These are phyloP conservation scores for Gari tellinella DNA, from an alignment of 2,888 invertebrate species.

Conservation along the genomic window DNA sequence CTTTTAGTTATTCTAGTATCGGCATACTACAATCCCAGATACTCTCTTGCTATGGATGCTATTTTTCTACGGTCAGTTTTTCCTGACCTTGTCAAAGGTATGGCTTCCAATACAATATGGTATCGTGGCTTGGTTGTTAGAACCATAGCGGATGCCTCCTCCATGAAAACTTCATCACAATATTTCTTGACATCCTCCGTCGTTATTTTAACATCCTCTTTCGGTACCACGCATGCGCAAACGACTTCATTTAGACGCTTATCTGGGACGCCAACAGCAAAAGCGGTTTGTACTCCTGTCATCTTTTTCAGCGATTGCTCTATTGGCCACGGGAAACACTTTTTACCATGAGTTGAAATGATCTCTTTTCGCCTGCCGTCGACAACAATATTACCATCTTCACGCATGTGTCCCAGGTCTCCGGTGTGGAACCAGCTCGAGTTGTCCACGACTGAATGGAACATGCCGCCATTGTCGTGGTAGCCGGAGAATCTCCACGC, in stretches of 20 bases:
- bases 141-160: constrained; percentile 26
- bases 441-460: constrained; percentile 19
- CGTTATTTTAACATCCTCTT: constrained; percentile 10
- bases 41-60: constrained; percentile 20
- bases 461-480: constrained; percentile 9
- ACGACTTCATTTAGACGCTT: constrained; percentile 36
- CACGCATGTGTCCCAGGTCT: constrained; percentile 39
- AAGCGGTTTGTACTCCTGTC: constrained; percentile 25
- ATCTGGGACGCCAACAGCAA: constrained; percentile 57
- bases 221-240: constrained; percentile 51
- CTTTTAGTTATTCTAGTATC: no score
- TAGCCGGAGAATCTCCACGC: constrained; percentile 42
- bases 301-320: constrained; percentile 34
- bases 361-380: constrained; percentile 44
- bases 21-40: constrained; percentile 17
- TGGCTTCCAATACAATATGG: constrained; percentile 26
- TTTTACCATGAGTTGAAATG: constrained; percentile 33
- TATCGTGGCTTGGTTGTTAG: constrained; percentile 38
- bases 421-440: constrained; percentile 48
- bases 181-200: constrained; percentile 30
- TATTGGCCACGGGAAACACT: constrained; percentile 46
- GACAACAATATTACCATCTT: constrained; percentile 44
- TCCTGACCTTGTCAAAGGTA: constrained; percentile 37
- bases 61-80: constrained; percentile 44
- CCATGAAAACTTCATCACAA: constrained; percentile 35